phyloP scores from a whole-genome alignment of 2,888 invertebrate species.

The Phaedon cochleariae region DNA sequence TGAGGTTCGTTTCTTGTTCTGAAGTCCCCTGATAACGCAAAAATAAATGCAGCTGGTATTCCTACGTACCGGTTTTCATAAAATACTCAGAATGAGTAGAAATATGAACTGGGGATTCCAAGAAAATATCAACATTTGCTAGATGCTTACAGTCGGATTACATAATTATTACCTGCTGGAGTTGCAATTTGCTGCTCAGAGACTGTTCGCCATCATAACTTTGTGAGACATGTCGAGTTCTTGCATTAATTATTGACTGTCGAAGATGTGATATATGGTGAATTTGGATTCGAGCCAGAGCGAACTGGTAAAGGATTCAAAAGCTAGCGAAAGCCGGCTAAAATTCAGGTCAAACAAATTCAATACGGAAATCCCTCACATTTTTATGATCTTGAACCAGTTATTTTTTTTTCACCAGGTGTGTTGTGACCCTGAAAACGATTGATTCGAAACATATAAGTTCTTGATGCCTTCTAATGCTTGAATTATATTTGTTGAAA shows the following conservation, averaged over 20 bases:
- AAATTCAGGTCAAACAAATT: too few species aligned
- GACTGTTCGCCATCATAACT: slow-evolving; percentile 30
- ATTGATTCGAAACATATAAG: too few species aligned
- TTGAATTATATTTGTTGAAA: too few species aligned
- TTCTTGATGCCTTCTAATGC: too few species aligned
- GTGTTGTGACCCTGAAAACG: too few species aligned
- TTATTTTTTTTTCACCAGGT: too few species aligned
- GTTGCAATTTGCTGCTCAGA: slow-evolving; percentile 33
- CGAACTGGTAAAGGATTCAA: not conserved
- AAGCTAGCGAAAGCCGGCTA: too few species aligned
- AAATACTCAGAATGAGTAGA: slow-evolving; percentile 54
- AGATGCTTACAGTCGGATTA: slow-evolving; percentile 38
- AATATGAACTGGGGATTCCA: slow-evolving; percentile 29
- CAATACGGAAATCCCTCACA: too few species aligned
- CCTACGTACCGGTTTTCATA: slow-evolving; percentile 56
- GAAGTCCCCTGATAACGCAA: too few species aligned
- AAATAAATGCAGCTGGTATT: too few species aligned
- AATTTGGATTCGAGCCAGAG: not conserved
- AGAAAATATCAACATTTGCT: slow-evolving; percentile 45
- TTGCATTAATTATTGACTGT: slow-evolving; percentile 21
- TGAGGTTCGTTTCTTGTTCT: too few species aligned
- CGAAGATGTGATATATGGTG: slow-evolving; percentile 1
- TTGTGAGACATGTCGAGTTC: slow-evolving; percentile 23
- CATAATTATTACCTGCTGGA: slow-evolving; percentile 40
- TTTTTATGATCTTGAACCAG: too few species aligned